Percentiles rank a stretch among this genome's conserved stretches.
phyloP scores from a whole-genome alignment of 2,113 vertebrate genomes.

The Leucopternis melanops region DNA sequence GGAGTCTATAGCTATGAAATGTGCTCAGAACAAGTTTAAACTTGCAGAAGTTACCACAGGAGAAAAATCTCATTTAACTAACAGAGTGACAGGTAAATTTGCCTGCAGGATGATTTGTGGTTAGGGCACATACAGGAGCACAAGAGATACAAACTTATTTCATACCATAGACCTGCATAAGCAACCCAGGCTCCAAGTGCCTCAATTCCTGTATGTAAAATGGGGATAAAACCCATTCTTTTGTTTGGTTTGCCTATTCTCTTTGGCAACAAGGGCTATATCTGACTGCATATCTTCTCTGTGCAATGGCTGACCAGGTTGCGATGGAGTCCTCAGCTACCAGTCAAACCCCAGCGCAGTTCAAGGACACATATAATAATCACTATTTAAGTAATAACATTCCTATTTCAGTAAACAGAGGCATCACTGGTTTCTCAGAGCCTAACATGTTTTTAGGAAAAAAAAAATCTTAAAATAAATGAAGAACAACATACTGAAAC shows the following conservation, averaged over 20 bases:
- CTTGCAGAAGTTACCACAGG: slow-evolving; percentile 1
- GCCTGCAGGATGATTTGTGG: slow-evolving; percentile 23
- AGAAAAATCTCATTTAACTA: background rate
- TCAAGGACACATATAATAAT: background rate
- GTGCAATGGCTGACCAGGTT: background rate
- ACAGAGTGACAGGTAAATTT: slow-evolving; percentile 22
- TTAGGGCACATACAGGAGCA: background rate
- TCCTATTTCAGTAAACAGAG: background rate
- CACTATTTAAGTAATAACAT: background rate
- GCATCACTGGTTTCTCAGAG: background rate
- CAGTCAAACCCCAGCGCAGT: background rate
- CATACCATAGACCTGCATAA: background rate
- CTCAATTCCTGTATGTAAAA: background rate
- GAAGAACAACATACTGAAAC: background rate
- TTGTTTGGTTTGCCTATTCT: background rate
- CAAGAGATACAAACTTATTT: background rate
- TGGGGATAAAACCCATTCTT: background rate
- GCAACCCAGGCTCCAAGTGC: background rate
- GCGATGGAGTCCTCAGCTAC: background rate
- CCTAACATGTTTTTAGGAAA: background rate
- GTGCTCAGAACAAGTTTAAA: background rate
- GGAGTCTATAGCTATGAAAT: no score
- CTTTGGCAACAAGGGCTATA: background rate
- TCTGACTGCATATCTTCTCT: background rate
- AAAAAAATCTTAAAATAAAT: background rate